Conservation (phyloP, 2,113 vertebrate genomes). For the Tragulus kanchil region DNA sequence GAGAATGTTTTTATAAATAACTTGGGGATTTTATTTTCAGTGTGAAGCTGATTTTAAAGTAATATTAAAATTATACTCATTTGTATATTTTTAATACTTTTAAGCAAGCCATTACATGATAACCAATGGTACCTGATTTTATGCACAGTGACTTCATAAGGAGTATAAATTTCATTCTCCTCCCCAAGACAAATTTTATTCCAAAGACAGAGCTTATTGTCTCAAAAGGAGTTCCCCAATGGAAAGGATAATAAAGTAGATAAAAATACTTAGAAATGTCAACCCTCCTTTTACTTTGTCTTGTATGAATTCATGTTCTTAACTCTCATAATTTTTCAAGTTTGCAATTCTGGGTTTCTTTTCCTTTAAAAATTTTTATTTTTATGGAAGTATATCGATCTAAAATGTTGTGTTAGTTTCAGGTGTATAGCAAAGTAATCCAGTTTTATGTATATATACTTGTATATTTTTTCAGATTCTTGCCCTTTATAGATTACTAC, state of each 20-base stretch:
- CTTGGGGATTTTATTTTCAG: slow-evolving; percentile 53
- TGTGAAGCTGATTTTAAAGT: slow-evolving; percentile 58
- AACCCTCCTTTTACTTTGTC: background rate
- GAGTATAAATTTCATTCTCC: slow-evolving; percentile 41
- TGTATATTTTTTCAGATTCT: background rate
- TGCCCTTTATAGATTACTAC: background rate
- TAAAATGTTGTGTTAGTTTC: background rate
- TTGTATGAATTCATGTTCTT: slow-evolving; percentile 2
- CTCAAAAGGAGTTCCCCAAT: background rate
- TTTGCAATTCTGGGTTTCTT: slow-evolving; percentile 19
- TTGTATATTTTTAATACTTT: slow-evolving; percentile 64
- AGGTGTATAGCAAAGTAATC: background rate
- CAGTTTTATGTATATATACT: background rate
- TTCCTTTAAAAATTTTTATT: background rate
- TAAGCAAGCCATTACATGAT: slow-evolving; percentile 45
- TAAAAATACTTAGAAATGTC: slow-evolving; percentile 48
- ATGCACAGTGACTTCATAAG: slow-evolving; percentile 55
- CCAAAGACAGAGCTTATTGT: background rate
- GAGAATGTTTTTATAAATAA: slow-evolving; percentile 43
- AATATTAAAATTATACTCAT: slow-evolving; percentile 60
- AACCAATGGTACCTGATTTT: slow-evolving; percentile 50
- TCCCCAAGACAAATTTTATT: slow-evolving; percentile 48
- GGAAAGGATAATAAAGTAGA: slow-evolving; percentile 47
- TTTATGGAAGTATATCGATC: background rate
- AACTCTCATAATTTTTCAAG: background rate